phyloP scores from a whole-genome alignment of 2,797 vertebrate genomes.

The Aselliscus stoliczkanus region DNA sequence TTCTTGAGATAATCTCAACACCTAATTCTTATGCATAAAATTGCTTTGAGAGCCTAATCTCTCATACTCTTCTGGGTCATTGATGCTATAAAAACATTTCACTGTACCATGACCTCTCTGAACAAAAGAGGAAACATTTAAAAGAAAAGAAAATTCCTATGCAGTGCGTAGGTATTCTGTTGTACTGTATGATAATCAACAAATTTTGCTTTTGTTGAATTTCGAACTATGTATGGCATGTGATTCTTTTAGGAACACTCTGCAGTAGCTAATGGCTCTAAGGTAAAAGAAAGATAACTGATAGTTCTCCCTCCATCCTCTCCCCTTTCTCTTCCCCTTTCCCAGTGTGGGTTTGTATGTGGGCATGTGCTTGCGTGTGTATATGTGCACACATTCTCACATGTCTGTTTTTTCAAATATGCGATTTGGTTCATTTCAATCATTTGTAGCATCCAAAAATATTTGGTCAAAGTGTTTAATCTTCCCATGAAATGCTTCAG shows the following conservation, averaged over 20 bases:
- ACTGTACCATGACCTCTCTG: not conserved
- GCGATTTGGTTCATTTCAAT: not conserved
- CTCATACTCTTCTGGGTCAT: not conserved
- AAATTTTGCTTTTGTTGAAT: not conserved
- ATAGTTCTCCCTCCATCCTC: not conserved
- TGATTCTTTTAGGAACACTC: not conserved
- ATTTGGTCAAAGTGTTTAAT: slow-evolving; percentile 38
- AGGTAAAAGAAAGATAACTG: not conserved
- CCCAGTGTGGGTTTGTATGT: not conserved
- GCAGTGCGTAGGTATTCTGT: not conserved
- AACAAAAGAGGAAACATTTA: not conserved
- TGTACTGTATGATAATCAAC: not conserved
- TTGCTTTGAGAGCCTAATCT: not conserved
- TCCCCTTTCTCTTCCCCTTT: not conserved
- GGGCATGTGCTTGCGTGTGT: not conserved
- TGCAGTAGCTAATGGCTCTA: not conserved
- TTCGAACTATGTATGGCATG: not conserved
- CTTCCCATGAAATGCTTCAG: slow-evolving; percentile 6
- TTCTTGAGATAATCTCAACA: not conserved
- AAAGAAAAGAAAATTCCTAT: not conserved
- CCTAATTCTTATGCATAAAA: not conserved
- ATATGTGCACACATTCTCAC: not conserved
- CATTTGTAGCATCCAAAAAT: not conserved
- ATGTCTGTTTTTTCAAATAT: not conserved
- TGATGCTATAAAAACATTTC: not conserved